These are phyloP conservation scores for Styela plicata DNA, from an alignment of 23 tunicate species.

Conservation along the genomic window DNA sequence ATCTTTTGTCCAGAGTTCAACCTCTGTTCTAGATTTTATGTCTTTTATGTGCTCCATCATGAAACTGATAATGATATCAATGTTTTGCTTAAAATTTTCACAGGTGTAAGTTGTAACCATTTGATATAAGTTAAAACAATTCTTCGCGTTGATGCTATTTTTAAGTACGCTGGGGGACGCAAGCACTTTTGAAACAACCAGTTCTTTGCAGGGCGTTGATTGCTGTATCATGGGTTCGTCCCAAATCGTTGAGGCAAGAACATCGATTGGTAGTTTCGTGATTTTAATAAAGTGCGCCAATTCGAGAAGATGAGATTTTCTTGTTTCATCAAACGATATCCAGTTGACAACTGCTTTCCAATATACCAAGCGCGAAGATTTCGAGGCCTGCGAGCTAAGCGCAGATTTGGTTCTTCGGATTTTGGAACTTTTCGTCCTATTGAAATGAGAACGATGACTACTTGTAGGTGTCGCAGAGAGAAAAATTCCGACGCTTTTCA, in stretches of 20 bases:
- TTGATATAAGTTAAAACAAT: slow-evolving; percentile 1
- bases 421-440: slow-evolving; percentile 5
- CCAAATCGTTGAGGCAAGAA: not conserved
- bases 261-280: not conserved
- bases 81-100: not conserved
- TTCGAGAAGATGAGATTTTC: not conserved
- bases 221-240: not conserved
- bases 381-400: not conserved
- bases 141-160: not conserved
- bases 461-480: not conserved
- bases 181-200: slow-evolving; percentile 8
- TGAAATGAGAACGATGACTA: not conserved
- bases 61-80: not conserved
- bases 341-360: slow-evolving; percentile 19
- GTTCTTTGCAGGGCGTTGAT: not conserved
- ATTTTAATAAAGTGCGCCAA: slow-evolving; percentile 11
- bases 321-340: not conserved
- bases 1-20: slow-evolving; percentile 4
- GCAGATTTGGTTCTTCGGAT: not conserved
- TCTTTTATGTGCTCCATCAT: not conserved
- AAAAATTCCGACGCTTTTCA: not conserved
- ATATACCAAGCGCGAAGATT: not conserved
- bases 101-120: not conserved
- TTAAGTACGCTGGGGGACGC: not conserved
- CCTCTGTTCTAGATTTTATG: not conserved